Evolutionary conservation across 2,888 invertebrate species (phyloP).

Genomic region (Epirrita christyi): DNA sequence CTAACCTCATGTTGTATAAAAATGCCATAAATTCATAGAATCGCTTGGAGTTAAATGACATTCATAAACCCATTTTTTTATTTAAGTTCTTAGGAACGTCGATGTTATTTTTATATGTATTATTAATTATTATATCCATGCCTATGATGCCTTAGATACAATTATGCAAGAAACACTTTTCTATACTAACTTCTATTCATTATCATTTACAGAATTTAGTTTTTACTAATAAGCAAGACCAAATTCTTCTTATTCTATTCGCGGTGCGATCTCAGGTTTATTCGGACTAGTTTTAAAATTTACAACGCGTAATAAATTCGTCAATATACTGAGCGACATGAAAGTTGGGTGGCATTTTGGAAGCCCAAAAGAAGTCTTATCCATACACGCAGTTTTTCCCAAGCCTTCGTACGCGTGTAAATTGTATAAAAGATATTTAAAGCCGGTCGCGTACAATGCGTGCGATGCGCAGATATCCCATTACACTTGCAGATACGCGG

Average conservation of each 20-base stretch:
- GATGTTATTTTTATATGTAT: too few species aligned
- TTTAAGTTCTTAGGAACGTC: too few species aligned
- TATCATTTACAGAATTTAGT: too few species aligned
- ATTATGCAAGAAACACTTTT: too few species aligned
- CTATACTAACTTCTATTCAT: too few species aligned
- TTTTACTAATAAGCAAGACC: too few species aligned
- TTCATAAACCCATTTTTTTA: neutral
- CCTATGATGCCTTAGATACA: too few species aligned
- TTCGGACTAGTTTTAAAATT: too few species aligned
- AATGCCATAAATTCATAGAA: slow-evolving; percentile 2
- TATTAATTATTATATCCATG: too few species aligned
- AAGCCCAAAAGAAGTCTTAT: neutral
- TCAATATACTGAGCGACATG: neutral
- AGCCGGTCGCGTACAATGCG: slow-evolving; percentile 23
- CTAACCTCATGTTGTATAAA: neutral
- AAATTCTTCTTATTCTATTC: too few species aligned
- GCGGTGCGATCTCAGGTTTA: too few species aligned
- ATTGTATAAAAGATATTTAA: slow-evolving; percentile 17
- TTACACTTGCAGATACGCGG: slow-evolving; percentile 65
- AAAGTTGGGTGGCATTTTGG: neutral
- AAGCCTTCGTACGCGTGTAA: slow-evolving; percentile 15
- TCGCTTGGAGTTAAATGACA: neutral
- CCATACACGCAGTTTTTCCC: slow-evolving; percentile 12
- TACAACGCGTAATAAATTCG: neutral
- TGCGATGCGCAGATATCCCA: slow-evolving; percentile 45